Evolutionary conservation across 1,140 invertebrate genomes (phyloP), one percentile per base, ranked within the genome.

Genomic region (Araneus ventricosus): DNA sequence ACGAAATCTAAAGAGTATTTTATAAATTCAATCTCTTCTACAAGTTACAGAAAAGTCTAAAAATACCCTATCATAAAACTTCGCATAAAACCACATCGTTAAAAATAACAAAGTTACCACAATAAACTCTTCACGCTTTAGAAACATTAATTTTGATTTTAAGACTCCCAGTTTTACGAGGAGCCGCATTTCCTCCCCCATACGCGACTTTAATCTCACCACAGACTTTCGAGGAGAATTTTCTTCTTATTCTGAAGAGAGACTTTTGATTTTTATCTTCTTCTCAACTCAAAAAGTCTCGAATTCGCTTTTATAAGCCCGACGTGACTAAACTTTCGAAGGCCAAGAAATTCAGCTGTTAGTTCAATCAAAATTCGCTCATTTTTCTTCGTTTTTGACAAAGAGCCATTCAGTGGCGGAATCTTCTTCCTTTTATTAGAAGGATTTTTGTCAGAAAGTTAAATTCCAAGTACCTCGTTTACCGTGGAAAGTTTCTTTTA

Each of bases 71-170:
- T 52, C 45, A 52, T 14, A 52, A 52, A 52, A 52, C n/a, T 63
- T 63, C 59, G 4, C 17, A n/a, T 63, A 22, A 63, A 63, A 63
- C n/a, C 20, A 24, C 59, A 63, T 24, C 24, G 0, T 63, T 7
- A 22, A 63, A 63, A 63, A 63, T n/a, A 63, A 24, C 59, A 63
- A 52, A 52, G 45, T 52, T 52, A 52, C 3, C 45, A 52, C n/a
- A 63, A 63, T 63, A n/a, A 63, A 63, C 6, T 63, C 20, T 63
- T n/a, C 59, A 63, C 59, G 59, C 20, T 20, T 75, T 22, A 20
- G 5, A 37, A 75, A 37, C 70, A 75, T 75, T 75, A 75, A 75
- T 75, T 75, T 75, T 37, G 70, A 75, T 75, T 75, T 75, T 75
- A 37, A 20, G 27, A 5, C 22, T 27, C 6, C 3, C 14, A 75